A percentile compares a stretch with the other conserved stretches of the same genome.
phyloP scores from a whole-genome alignment of 2,888 invertebrate species.

The Hanleya hanleyi region DNA sequence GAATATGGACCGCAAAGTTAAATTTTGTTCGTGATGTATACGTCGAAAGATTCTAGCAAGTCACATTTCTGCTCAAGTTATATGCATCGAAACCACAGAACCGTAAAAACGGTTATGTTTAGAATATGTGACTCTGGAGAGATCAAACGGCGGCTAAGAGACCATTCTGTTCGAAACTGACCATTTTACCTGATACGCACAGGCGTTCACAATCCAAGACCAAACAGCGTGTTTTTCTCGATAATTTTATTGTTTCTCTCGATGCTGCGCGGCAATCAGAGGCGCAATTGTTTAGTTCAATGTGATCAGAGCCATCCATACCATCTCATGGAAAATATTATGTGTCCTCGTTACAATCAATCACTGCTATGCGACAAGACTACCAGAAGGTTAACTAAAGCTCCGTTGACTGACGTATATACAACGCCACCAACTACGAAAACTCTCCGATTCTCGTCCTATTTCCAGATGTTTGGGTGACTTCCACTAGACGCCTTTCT shows the following conservation, averaged over 20 bases:
- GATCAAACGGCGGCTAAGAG: slow-evolving; percentile 23
- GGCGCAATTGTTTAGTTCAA: not conserved
- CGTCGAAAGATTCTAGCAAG: not conserved
- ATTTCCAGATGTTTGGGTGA: slow-evolving; percentile 16
- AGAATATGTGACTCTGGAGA: slow-evolving; percentile 27
- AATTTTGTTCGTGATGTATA: not conserved
- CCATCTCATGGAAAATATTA: not conserved
- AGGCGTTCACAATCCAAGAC: slow-evolving; percentile 15
- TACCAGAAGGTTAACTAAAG: slow-evolving; percentile 5
- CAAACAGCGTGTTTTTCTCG: slow-evolving; percentile 10
- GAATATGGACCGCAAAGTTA: not conserved
- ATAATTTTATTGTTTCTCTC: slow-evolving; percentile 8
- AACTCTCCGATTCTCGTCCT: slow-evolving; percentile 6
- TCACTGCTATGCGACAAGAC: not conserved
- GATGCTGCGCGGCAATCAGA: not conserved
- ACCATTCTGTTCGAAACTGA: slow-evolving; percentile 31
- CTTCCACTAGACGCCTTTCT: slow-evolving; percentile 13
- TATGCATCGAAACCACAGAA: not conserved
- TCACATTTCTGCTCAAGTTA: not conserved
- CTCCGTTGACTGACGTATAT: slow-evolving; percentile 2
- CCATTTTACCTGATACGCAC: slow-evolving; percentile 20
- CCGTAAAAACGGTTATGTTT: slow-evolving; percentile 22
- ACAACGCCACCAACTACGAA: slow-evolving; percentile 13
- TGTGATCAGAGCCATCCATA: not conserved
- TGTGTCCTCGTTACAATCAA: slow-evolving; percentile 6